A percentile compares a stretch with the other conserved stretches of the same genome.
Evolutionary conservation across 2,113 vertebrate genomes (phyloP).

Genomic region (Cyrtonyx montezumae): DNA sequence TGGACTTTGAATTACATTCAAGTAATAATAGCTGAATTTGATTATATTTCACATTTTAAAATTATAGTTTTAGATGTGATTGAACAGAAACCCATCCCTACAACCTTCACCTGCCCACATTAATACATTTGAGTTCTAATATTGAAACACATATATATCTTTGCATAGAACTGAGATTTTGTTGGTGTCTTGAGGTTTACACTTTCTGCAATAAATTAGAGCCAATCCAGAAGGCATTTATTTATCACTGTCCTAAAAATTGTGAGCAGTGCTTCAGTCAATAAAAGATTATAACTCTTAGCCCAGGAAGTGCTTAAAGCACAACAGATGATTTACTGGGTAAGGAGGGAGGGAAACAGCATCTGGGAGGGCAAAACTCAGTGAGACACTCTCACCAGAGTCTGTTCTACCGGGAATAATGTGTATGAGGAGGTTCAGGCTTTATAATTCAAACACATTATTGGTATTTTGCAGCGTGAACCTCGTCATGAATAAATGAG

Average conservation of each 20-base stretch:
- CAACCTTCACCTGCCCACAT: background rate
- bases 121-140: background rate
- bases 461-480: conserved; percentile 41
- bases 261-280: background rate
- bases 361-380: background rate
- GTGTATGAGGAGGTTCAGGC: background rate
- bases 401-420: background rate
- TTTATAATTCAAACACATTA: conserved; percentile 40
- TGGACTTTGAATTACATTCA: background rate
- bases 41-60: background rate
- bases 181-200: background rate
- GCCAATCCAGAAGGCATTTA: background rate
- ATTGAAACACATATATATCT: background rate
- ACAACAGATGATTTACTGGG: background rate
- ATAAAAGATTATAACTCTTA: background rate
- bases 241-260: background rate
- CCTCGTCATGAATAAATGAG: conserved; percentile 46
- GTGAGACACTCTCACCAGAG: accelerated
- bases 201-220: background rate
- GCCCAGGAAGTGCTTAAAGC: background rate
- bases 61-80: background rate
- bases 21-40: background rate
- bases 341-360: background rate
- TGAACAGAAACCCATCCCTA: background rate
- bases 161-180: background rate